phyloP scores from a whole-genome alignment of 2,113 vertebrate species.

The Xyliphius kryptos region DNA sequence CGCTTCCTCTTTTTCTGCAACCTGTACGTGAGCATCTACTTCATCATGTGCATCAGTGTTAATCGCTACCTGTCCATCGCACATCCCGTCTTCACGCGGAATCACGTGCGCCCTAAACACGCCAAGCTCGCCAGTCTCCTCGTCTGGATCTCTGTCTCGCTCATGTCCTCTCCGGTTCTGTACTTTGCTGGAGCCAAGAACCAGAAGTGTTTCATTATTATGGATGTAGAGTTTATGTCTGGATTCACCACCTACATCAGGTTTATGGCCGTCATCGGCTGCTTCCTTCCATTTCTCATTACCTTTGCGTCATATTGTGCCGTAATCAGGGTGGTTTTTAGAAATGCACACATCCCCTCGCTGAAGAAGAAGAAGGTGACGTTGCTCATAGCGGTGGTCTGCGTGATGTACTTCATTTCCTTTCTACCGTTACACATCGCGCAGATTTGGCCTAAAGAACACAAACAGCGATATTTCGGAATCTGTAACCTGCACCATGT shows the following conservation, averaged over 20 bases:
- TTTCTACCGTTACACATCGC: conserved; percentile 74
- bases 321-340: conserved; percentile 56
- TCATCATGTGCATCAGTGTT: conserved; percentile 76
- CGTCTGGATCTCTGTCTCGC: conserved; percentile 58
- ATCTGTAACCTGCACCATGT: rapidly evolving
- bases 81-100: conserved; percentile 63
- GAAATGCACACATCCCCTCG: conserved; percentile 48
- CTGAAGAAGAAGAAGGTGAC: conserved; percentile 63
- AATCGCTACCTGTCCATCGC: conserved; percentile 68
- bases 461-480: rapidly evolving
- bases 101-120: conserved; percentile 52
- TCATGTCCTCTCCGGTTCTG: conserved; percentile 59
- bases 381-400: conserved; percentile 53
- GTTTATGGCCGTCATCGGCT: conserved; percentile 57
- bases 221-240: rapidly evolving
- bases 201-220: not conserved
- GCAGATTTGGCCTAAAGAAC: conserved; percentile 44
- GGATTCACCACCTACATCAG: conserved; percentile 52
- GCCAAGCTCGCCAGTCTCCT: conserved; percentile 52
- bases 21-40: conserved; percentile 67
- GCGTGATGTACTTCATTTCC: conserved; percentile 65
- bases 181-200: conserved; percentile 39
- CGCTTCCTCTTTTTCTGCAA: conserved; percentile 75
- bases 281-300: conserved; percentile 65
- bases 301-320: conserved; percentile 61